These are phyloP conservation scores for Plestiodon gilberti DNA, from an alignment of 2,113 vertebrate genomes.

Conservation along the genomic window DNA sequence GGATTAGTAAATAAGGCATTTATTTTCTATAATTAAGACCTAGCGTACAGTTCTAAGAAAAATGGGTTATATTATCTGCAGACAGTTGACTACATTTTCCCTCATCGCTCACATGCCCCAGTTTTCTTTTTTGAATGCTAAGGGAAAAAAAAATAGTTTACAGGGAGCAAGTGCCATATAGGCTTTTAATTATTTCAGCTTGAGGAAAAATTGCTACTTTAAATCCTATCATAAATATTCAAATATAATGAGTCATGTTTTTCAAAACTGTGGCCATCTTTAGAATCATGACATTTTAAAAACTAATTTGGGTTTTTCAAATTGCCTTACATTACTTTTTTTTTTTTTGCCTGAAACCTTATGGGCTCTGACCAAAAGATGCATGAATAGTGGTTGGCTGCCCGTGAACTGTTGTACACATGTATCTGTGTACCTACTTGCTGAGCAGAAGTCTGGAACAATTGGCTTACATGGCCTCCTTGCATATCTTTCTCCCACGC, in stretches of 20 bases:
- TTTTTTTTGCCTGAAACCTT: background rate
- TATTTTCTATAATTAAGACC: conserved; percentile 57
- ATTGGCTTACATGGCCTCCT: background rate
- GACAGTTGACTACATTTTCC: conserved; percentile 10
- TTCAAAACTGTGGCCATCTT: background rate
- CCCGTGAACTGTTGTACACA: background rate
- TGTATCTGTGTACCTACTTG: background rate
- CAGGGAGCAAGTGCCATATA: fast-evolving
- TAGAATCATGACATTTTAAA: background rate
- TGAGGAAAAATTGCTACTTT: background rate
- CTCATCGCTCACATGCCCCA: conserved; percentile 21
- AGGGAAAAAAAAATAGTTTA: background rate
- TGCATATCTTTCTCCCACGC: background rate
- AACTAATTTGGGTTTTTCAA: background rate
- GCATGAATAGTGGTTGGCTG: background rate
- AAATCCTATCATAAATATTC: background rate
- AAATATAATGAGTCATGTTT: background rate
- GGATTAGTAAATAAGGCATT: conserved; percentile 65
- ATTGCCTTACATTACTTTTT: background rate
- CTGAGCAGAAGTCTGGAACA: background rate
- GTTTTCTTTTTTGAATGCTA: background rate
- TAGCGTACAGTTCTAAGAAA: conserved; percentile 31
- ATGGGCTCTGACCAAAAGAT: too few species aligned
- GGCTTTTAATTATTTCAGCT: conserved; percentile 28
- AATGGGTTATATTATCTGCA: conserved; percentile 31